Evolutionary conservation across 1,140 invertebrate genomes (phyloP).

Genomic region (Meloidogyne floridensis): DNA sequence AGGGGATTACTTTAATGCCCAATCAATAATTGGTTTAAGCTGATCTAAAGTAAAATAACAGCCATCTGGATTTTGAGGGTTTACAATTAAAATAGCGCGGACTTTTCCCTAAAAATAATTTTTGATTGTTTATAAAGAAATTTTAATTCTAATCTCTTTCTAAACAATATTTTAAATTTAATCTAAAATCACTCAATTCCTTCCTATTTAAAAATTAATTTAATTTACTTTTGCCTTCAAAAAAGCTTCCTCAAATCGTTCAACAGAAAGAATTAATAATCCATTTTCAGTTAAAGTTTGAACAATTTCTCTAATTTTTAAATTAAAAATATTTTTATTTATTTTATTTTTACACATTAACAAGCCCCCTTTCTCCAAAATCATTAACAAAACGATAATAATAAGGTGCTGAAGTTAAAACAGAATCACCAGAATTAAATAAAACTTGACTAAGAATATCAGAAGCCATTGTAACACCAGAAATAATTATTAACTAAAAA

Average conservation of each 20-base stretch:
- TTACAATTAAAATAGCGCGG: slow-evolving; percentile 48
- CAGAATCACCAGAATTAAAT: slow-evolving; percentile 48
- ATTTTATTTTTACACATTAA: slow-evolving; percentile 21
- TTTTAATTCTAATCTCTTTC: too few species aligned
- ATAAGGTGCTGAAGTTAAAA: slow-evolving; percentile 41
- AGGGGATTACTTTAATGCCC: slow-evolving; percentile 33
- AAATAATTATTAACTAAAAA: slow-evolving; percentile 41
- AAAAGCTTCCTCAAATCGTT: slow-evolving; percentile 47
- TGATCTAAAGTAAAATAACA: slow-evolving; percentile 51
- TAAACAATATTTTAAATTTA: too few species aligned
- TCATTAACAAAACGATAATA: slow-evolving; percentile 54
- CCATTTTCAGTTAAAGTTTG: neutral
- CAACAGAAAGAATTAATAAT: slow-evolving; percentile 38
- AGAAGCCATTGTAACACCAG: slow-evolving; percentile 51
- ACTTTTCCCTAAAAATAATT: slow-evolving; percentile 42
- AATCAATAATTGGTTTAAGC: slow-evolving; percentile 38
- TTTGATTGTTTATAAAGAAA: too few species aligned
- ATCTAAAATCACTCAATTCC: too few species aligned
- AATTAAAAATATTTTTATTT: neutral
- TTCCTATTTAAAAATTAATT: slow-evolving; percentile 19
- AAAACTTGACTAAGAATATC: slow-evolving; percentile 47
- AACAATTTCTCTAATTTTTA: neutral
- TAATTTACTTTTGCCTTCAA: slow-evolving; percentile 20
- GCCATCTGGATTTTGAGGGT: slow-evolving; percentile 52
- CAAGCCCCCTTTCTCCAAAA: slow-evolving; percentile 48